Conservation (phyloP, 2,888 invertebrate genomes). For the Erebia palarica region DNA sequence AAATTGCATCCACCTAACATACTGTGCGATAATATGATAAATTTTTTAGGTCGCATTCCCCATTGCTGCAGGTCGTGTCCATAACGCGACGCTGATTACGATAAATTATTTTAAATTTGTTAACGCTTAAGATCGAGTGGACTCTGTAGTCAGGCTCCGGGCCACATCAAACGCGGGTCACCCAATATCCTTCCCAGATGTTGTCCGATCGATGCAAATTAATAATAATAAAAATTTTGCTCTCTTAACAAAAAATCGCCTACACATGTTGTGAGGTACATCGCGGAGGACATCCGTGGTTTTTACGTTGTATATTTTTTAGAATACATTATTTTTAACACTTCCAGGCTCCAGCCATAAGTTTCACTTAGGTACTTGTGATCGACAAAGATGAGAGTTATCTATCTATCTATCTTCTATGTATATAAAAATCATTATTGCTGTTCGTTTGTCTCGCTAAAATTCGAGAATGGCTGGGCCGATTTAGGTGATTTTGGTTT, state of each 20-base stretch:
- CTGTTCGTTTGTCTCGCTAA: too few species aligned
- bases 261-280: slow-evolving; percentile 55
- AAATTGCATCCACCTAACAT: too few species aligned
- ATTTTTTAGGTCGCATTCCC: too few species aligned
- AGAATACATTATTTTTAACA: background rate
- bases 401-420: too few species aligned
- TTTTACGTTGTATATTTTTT: background rate
- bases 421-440: too few species aligned
- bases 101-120: background rate
- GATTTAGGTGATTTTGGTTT: too few species aligned
- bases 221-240: slow-evolving; percentile 41
- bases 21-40: too few species aligned
- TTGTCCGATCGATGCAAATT: slow-evolving; percentile 52
- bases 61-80: too few species aligned
- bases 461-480: too few species aligned
- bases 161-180: slow-evolving; percentile 60
- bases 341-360: background rate
- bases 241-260: slow-evolving; percentile 50
- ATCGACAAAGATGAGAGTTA: too few species aligned
- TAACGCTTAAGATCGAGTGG: slow-evolving; percentile 49
- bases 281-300: slow-evolving; percentile 12
- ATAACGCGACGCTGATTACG: too few species aligned
- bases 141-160: slow-evolving; percentile 16
- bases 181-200: slow-evolving; percentile 75
- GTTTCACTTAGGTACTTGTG: too few species aligned